Evolutionary conservation across 1,140 invertebrate species (phyloP), one percentile per base, ranked within the genome.

Genomic region (Drosophila tsacasi): DNA sequence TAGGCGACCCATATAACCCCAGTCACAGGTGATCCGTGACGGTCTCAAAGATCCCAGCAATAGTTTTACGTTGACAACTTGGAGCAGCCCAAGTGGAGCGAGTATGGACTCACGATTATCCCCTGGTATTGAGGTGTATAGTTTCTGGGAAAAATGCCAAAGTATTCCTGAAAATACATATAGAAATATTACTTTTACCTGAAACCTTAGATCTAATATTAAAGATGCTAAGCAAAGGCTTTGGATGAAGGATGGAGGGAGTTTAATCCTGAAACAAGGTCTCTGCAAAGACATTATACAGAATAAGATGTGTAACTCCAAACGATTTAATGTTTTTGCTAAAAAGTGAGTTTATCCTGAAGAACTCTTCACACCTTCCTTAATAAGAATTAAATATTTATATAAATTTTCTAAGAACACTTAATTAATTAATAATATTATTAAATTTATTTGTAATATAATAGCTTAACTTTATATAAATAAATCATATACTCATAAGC

Each of bases 21-120:
- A 21, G 21, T 44, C 6, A 6, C 12, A 2, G 27, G 21, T 73
- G 67, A 73, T 44, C 55, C 37, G 27, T 27, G 39, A 72, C 52
- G 68, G 32, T 40, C 52, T 69, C 13, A 12, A 47, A 50, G 46
- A 42, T 62, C 21, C 37, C 35, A 68, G 21, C n/a, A 50, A 17
- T 40, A 12, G 54, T 37, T 73, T 42, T 50, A 49, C 23, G 30
- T 23, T 32, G 12, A 13, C 12, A 23, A 25, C 13, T 37, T 25
- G 17, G 27, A 35, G n/a, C 15, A 12, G 40, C 0, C 17, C 9
- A 46, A 46, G 21, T 21, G 19, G 25, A 23, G 21, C 7, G 32
- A 62, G 42, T 62, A 9, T 50, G 49, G 61, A 39, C 61, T 32
- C 7, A 5, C 19, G 15, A n/a, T 42, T 59, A 42, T 52, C 35